Evolutionary conservation across 23 tunicate species (phyloP), one percentile per base, ranked within the genome.

Genomic region (Styela plicata): DNA sequence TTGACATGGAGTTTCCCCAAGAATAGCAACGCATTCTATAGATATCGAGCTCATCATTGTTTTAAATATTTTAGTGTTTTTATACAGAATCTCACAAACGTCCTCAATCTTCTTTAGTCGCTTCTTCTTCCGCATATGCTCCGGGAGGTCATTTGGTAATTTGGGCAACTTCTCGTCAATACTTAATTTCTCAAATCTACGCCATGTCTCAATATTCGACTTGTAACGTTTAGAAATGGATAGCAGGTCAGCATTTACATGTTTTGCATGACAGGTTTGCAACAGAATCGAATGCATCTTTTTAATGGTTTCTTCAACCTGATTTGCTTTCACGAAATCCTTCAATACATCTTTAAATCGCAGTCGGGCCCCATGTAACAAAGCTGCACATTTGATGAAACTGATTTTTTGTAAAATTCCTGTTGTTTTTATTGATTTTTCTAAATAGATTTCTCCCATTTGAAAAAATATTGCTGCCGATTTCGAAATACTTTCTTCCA

Each of bases 381-480:
- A 86, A 1, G 84, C 95, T 13, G 89, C 88, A 68, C 85, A 24
- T 25, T 74, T 85, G 2, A 85, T 79, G 35, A 85, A 31, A 80
- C 79, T 69, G 1, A 89, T 57, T 67, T 89, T 89, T 28, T 89
- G 81, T 2, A 71, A 73, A 13, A 35, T 31, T 19, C 78, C 78
- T 33, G 62, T 24, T 24, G 36, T 33, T 73, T 24, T 1, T 17
- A 16, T 33, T 24, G 63, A 31, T 53, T 69, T 64, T n/a, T 74
- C 68, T 53, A 65, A 34, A 75, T 84, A 89, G 67, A 80, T 35
- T 3, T 76, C 68, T 2, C 89, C 95, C 27, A 84, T 70, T 66
- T 89, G 36, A 34, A 85, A 85, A 36, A 89, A 75, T 66, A 85
- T 68, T 26, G 63, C 52, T 10, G 95, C 95, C 3, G 85, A 53